Evolutionary conservation across 2,113 vertebrate genomes (phyloP).

Genomic region (Malurus elegans): DNA sequence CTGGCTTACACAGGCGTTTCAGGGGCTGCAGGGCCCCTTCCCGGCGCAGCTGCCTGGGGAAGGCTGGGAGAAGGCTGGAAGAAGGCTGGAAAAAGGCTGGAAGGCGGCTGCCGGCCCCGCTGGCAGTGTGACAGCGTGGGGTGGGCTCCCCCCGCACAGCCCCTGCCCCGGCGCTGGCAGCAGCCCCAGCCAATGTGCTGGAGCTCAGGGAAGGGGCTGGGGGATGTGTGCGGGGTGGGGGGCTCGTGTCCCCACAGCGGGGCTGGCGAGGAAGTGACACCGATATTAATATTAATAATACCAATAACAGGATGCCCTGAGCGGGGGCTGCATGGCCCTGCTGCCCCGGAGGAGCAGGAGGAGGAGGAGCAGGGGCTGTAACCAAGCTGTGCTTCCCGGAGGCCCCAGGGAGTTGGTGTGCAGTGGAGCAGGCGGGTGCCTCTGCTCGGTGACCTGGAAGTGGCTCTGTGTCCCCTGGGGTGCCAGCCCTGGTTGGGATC

Average conservation of each 20-base stretch:
- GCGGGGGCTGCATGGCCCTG: rapidly evolving
- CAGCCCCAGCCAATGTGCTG: neutral
- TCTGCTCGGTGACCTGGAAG: neutral
- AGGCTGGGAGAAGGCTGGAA: neutral
- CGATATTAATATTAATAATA: neutral
- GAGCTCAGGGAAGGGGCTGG: neutral
- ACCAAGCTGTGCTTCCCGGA: neutral
- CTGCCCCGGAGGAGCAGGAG: neutral
- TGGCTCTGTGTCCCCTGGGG: neutral
- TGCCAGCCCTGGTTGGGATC: neutral
- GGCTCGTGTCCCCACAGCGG: neutral
- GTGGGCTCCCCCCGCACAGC: neutral
- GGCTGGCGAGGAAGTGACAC: neutral
- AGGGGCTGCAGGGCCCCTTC: conserved; percentile 41
- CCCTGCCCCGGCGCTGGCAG: neutral
- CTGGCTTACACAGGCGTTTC: neutral
- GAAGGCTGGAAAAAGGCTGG: neutral
- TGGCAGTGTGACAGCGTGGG: conserved; percentile 7
- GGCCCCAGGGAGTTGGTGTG: neutral
- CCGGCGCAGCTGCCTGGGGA: conserved; percentile 15
- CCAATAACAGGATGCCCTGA: rapidly evolving
- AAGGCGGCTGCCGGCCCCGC: neutral
- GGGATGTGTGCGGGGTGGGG: neutral
- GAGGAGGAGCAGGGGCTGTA: neutral
- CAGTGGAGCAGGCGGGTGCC: neutral